Evolutionary conservation across 23 tunicate genomes (phyloP).

Genomic region (Trididemnum miniatum): DNA sequence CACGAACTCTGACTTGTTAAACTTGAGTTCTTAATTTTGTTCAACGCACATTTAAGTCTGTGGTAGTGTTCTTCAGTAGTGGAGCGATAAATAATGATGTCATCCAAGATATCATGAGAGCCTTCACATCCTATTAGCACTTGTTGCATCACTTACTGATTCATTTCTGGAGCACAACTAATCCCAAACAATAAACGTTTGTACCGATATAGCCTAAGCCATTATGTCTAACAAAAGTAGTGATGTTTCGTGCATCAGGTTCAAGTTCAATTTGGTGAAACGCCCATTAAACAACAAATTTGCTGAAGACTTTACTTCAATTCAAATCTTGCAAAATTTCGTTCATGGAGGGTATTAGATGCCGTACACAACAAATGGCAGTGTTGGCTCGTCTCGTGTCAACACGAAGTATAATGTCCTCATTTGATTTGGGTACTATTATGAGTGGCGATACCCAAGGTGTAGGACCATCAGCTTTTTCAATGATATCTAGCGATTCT

Average conservation of each 20-base stretch:
- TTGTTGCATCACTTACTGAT: slow-evolving; percentile 23
- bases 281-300: slow-evolving; percentile 13
- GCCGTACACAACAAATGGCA: background rate
- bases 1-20: background rate
- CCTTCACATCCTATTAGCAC: slow-evolving; percentile 10
- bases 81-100: background rate
- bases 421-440: slow-evolving; percentile 14
- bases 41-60: background rate
- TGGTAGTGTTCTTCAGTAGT: background rate
- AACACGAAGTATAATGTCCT: slow-evolving; percentile 14
- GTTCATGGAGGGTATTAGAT: slow-evolving; percentile 19
- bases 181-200: slow-evolving; percentile 1
- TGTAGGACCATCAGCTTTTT: background rate
- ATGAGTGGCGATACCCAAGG: slow-evolving; percentile 24
- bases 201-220: slow-evolving; percentile 5
- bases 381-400: slow-evolving; percentile 24
- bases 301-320: background rate
- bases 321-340: slow-evolving; percentile 9
- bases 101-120: slow-evolving; percentile 23
- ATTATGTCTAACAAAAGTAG: slow-evolving; percentile 23
- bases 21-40: background rate
- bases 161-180: slow-evolving; percentile 15
- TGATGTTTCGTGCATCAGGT: slow-evolving; percentile 3
- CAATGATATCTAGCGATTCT: slow-evolving; percentile 4
- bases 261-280: slow-evolving; percentile 38